These are phyloP conservation scores for Holocentrus rufus DNA, from an alignment of 2,797 vertebrate species.

Conservation along the genomic window DNA sequence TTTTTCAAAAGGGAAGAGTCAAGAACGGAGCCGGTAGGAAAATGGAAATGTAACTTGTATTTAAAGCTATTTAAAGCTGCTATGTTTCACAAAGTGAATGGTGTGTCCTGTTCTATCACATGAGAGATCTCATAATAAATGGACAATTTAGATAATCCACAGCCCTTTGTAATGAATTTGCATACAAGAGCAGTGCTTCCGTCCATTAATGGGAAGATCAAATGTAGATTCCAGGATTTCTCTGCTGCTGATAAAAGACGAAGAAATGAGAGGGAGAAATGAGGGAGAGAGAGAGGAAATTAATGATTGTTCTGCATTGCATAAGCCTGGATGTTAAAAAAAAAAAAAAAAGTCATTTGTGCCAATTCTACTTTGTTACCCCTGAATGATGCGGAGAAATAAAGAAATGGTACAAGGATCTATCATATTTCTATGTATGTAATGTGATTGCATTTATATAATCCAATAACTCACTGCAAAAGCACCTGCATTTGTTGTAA, in stretches of 20 bases:
- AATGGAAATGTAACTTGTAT: constrained; percentile 13
- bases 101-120: constrained; percentile 4
- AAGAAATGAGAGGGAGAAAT: constrained; percentile 36
- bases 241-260: constrained; percentile 50
- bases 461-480: constrained; percentile 13
- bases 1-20: neutral
- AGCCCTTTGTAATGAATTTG: constrained; percentile 48
- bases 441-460: too few relatives aligned
- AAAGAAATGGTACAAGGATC: constrained; percentile 16
- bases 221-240: constrained; percentile 49
- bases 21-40: neutral
- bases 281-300: constrained; percentile 32
- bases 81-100: constrained; percentile 17
- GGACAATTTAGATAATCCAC: constrained; percentile 61
- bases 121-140: constrained; percentile 55
- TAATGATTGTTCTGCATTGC: constrained; percentile 37
- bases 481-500: constrained; percentile 1
- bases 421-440: neutral
- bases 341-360: neutral
- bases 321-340: constrained; percentile 11
- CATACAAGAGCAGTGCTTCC: constrained; percentile 36
- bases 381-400: constrained; percentile 11
- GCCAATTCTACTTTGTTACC: constrained; percentile 30
- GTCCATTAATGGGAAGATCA: constrained; percentile 52
- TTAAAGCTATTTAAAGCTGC: constrained; percentile 21